Conservation (phyloP, 2,797 vertebrate genomes). For the Gymnoscopelus microlampas region DNA sequence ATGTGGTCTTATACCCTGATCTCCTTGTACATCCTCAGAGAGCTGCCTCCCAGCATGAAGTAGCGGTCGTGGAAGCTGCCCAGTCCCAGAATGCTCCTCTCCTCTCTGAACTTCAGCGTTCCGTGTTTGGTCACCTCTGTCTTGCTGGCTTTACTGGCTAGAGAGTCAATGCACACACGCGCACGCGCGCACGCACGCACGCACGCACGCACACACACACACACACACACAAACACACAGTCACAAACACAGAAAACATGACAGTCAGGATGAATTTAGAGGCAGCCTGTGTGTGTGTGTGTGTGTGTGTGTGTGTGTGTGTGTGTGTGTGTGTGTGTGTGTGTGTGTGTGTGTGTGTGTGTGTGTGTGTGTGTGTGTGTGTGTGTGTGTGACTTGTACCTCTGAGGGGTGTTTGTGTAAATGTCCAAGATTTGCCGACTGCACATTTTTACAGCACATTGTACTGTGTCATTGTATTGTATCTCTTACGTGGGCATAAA, state of each 20-base stretch:
- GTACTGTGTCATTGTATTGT: no score
- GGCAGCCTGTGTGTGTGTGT: neutral
- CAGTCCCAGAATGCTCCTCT: constrained; percentile 87
- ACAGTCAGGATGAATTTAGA: neutral
- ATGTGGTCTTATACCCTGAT: constrained; percentile 86
- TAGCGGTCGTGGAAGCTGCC: constrained; percentile 92
- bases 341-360: neutral
- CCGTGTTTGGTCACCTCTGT: constrained; percentile 89
- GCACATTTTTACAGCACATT: no score
- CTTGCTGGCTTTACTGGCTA: constrained; percentile 88
- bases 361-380: constrained; percentile 1
- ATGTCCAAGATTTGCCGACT: no score
- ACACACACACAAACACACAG: constrained; percentile 15
- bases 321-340: neutral
- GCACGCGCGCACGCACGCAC: constrained; percentile 5
- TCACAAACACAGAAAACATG: neutral
- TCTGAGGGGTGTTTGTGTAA: neutral
- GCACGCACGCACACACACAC: constrained; percentile 6
- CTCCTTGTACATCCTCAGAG: constrained; percentile 93
- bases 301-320: neutral
- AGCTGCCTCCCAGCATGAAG: constrained; percentile 89
- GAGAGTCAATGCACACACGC: constrained; percentile 14
- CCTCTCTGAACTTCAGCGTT: constrained; percentile 92
- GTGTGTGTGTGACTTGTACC: neutral
- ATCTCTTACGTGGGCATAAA: no score